Conservation (phyloP, 2,888 invertebrate species). For the Tenthredo distinguenda region DNA sequence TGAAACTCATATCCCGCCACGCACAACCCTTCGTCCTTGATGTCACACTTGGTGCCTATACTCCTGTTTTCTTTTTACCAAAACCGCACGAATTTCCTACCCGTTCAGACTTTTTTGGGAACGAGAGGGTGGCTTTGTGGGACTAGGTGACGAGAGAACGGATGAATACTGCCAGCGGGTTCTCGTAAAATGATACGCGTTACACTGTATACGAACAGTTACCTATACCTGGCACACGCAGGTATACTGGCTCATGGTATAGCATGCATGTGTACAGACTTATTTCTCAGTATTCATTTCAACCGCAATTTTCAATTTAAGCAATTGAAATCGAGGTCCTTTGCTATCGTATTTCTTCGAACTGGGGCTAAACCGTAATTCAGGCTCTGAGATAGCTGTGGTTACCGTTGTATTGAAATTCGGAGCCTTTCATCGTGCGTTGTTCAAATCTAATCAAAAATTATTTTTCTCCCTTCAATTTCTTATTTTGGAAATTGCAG, state of each 20-base stretch:
- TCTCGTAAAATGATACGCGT: conserved; percentile 14
- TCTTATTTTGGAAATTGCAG: neutral
- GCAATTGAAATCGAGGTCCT: neutral
- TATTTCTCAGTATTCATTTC: neutral
- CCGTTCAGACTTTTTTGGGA: neutral
- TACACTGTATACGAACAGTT: neutral
- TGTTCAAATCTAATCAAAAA: neutral
- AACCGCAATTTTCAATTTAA: neutral
- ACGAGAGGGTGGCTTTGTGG: neutral
- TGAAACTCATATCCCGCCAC: conserved; percentile 21
- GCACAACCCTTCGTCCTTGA: conserved; percentile 28
- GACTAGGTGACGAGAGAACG: conserved; percentile 26
- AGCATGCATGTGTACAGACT: neutral
- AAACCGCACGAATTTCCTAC: conserved; percentile 8
- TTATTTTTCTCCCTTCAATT: neutral
- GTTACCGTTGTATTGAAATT: neutral
- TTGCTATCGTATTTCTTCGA: neutral
- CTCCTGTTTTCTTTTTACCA: conserved; percentile 22
- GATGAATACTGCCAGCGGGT: conserved; percentile 13
- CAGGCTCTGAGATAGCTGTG: neutral
- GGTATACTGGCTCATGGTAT: neutral
- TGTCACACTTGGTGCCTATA: conserved; percentile 34
- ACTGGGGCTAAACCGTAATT: neutral
- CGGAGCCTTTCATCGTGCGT: neutral
- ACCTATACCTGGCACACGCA: neutral